Percentiles rank a stretch among this genome's conserved stretches.
These are phyloP conservation scores for Dendrocopos noguchii DNA, from an alignment of 2,113 vertebrate species.

Conservation along the genomic window DNA sequence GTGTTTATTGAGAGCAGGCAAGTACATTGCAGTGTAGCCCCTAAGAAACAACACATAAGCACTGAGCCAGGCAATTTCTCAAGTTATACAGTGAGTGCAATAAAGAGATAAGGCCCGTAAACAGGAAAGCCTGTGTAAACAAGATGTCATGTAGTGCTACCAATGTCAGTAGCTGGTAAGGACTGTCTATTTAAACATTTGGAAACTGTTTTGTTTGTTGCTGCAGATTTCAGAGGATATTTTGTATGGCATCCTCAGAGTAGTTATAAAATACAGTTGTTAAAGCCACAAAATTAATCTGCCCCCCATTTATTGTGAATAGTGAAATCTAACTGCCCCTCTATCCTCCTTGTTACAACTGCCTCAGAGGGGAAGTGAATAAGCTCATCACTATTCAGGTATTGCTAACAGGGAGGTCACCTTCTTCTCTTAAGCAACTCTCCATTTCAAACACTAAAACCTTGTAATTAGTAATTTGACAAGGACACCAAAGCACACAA, in stretches of 20 bases:
- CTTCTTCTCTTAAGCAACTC: slow-evolving; percentile 43
- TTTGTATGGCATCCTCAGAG: neutral
- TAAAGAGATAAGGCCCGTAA: neutral
- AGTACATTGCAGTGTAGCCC: neutral
- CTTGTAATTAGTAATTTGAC: slow-evolving; percentile 43
- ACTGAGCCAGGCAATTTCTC: neutral
- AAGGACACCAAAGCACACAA: slow-evolving; percentile 14
- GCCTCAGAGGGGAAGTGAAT: slow-evolving; percentile 25
- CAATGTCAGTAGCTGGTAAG: neutral
- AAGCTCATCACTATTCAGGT: slow-evolving; percentile 35
- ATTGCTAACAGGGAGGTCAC: slow-evolving; percentile 38
- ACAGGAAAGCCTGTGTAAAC: neutral
- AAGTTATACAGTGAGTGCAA: neutral
- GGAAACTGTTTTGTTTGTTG: neutral
- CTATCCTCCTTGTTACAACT: neutral
- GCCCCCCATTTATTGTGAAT: neutral
- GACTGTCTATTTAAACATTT: neutral
- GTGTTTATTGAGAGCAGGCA: neutral
- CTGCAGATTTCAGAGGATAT: neutral
- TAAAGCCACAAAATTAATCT: neutral
- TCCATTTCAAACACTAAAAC: slow-evolving; percentile 32
- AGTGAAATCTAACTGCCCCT: neutral
- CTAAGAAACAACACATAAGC: neutral
- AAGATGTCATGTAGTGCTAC: neutral
- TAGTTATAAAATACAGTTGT: neutral